phyloP scores from a whole-genome alignment of 2,797 vertebrate genomes.

The Aldrovandia affinis region DNA sequence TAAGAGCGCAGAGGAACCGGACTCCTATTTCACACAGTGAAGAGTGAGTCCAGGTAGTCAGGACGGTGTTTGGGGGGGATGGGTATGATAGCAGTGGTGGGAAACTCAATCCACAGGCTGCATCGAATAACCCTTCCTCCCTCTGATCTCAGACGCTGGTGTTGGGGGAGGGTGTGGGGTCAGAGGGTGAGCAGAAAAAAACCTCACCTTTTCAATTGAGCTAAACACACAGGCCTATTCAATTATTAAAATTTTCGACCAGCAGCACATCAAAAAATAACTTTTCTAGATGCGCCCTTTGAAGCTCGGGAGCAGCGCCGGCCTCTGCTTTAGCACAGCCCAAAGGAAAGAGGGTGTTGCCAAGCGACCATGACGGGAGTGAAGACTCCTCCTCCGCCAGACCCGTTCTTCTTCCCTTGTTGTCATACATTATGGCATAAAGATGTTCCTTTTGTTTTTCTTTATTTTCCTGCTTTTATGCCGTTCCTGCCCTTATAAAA shows the following conservation, averaged over 20 bases:
- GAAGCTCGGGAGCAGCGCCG: neutral
- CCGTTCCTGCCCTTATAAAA: neutral
- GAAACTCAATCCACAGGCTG: neutral
- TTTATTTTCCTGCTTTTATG: neutral
- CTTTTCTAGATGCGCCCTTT: neutral
- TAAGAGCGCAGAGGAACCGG: neutral
- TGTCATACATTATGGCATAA: neutral
- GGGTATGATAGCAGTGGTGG: neutral
- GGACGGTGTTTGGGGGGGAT: too few species aligned
- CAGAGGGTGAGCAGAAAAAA: neutral
- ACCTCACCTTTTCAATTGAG: constrained; percentile 16
- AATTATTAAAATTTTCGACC: neutral
- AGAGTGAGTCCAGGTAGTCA: neutral
- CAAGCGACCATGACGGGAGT: neutral
- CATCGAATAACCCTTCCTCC: neutral
- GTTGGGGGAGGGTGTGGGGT: too few species aligned
- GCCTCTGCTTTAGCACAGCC: neutral
- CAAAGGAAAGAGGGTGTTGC: neutral
- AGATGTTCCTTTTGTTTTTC: neutral
- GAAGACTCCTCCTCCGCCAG: neutral
- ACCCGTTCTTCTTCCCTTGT: too few species aligned
- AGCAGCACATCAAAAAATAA: neutral
- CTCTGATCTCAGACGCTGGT: neutral
- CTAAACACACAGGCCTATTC: constrained; percentile 1
- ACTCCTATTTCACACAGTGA: neutral